Evolutionary conservation across 2,888 invertebrate species (phyloP), one percentile per base, ranked within the genome.

Genomic region (Cactoblastis cactorum): DNA sequence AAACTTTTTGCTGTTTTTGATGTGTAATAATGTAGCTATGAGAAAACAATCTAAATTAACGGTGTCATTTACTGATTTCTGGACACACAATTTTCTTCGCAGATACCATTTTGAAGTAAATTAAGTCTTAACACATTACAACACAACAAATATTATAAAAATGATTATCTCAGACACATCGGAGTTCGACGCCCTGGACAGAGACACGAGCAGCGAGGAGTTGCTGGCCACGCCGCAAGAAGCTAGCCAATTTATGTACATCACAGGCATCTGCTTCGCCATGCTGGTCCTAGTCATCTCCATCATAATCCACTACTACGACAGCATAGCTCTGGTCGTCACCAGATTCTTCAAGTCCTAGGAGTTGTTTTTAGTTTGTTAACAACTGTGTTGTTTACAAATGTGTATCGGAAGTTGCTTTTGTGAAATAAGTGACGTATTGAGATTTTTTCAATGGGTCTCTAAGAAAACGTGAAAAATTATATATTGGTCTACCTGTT

Each of bases 211-310:
- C 58, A 90, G 83, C 54, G 87, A 91, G 57, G 87, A 91, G 55
- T 72, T 88, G 11, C 67, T 91, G 11, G 90, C 91, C 12, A 85
- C 90, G 6, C 91, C 91, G 0, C 89, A 88, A 48, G 92, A 92
- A 67, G 91, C 92, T 17, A 92, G 91, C 57, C 92, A 92, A 67
- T 88, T 91, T 37, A 89, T 92, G 77, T 92, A 92, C 63, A 80
- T 91, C 22, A 81, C 90, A 1, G 93, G 93, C 39, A 87, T 94
- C 50, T 86, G 90, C 39, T 88, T 93, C 60, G 93, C 94, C 9
- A 77, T 94, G 70, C 62, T 94, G 3, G 91, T 94, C 28, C 74
- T 93, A 0, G 58, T 93, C 17, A 71, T 93, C 32, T 93, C 94
- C 18, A 86, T 95, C 54, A 67, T 93, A 34, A 73, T 94, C 53